phyloP scores from a whole-genome alignment of 2,113 vertebrate species.

The Chionis minor region DNA sequence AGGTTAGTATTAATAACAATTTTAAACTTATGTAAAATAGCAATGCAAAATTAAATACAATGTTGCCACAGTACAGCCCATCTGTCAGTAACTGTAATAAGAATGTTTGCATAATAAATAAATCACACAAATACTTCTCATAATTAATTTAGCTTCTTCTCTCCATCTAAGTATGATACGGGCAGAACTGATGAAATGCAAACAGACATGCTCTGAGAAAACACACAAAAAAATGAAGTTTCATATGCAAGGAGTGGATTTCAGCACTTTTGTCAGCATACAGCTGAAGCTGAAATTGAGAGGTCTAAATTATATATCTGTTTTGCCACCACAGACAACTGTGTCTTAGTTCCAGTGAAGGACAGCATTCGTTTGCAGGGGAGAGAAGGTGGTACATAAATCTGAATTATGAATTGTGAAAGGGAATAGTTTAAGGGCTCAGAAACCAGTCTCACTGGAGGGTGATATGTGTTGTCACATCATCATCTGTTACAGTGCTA shows the following conservation, averaged over 20 bases:
- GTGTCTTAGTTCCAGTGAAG: not conserved
- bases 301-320: not conserved
- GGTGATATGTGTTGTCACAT: not conserved
- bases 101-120: not conserved
- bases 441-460: not conserved
- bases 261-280: not conserved
- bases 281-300: not conserved
- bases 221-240: not conserved
- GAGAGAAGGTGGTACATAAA: not conserved
- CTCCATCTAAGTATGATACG: not conserved
- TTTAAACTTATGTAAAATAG: not conserved
- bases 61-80: not conserved
- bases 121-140: not conserved
- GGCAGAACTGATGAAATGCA: not conserved
- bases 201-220: not conserved
- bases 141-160: slow-evolving; percentile 19
- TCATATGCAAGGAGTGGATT: not conserved
- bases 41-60: not conserved
- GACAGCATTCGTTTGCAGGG: not conserved
- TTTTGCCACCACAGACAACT: not conserved
- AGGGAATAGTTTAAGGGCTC: not conserved
- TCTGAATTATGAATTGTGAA: not conserved
- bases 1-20: not conserved
- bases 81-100: not conserved
- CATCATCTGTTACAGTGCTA: not conserved